Conservation (phyloP, 1,140 invertebrate species). For the Drosophila ohnishii region DNA sequence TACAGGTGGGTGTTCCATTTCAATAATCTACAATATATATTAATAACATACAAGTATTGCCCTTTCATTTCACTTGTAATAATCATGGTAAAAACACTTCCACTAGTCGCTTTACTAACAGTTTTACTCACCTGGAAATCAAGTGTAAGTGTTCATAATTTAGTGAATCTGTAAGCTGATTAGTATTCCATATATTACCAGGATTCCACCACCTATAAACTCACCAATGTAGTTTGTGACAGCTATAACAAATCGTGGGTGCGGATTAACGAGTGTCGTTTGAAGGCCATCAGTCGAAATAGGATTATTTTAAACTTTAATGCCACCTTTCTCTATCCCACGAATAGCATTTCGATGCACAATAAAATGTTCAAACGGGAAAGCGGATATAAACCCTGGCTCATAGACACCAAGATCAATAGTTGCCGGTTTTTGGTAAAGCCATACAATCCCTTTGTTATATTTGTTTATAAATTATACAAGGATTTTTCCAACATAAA, state of each 20-base stretch:
- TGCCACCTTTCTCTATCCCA: constrained; percentile 1
- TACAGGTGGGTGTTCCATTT: neutral
- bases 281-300: constrained; percentile 17
- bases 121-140: neutral
- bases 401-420: neutral
- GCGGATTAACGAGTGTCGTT: constrained; percentile 6
- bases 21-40: neutral
- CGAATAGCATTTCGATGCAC: neutral
- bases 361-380: constrained; percentile 1
- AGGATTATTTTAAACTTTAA: constrained; percentile 3
- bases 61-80: neutral
- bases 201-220: constrained; percentile 4
- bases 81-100: neutral
- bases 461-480: constrained; percentile 3
- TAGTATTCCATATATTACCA: neutral
- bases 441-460: neutral
- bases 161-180: neutral
- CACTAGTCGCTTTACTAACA: neutral
- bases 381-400: constrained; percentile 14
- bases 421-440: constrained; percentile 1
- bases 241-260: constrained; percentile 19
- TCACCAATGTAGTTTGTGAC: constrained; percentile 9
- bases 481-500: constrained; percentile 15
- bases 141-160: neutral
- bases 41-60: neutral